These are phyloP conservation scores for Bombyx mandarina DNA, from an alignment of 1,140 invertebrate genomes.

Conservation along the genomic window DNA sequence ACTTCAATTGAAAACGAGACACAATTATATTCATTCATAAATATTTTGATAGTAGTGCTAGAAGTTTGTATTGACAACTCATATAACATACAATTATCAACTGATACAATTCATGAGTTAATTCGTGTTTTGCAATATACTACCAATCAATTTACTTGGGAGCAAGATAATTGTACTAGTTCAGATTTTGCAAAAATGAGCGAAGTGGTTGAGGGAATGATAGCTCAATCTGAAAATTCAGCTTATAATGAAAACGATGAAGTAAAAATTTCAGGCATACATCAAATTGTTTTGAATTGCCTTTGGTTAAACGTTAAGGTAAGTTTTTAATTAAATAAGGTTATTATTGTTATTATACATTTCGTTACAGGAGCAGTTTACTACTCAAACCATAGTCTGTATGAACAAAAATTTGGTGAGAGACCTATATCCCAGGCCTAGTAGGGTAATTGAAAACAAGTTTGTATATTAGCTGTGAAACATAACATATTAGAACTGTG, in stretches of 20 bases:
- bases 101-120: slow-evolving; percentile 26
- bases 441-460: too few species aligned
- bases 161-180: slow-evolving; percentile 33
- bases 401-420: too few species aligned
- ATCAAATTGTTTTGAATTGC: slow-evolving; percentile 68
- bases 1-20: slow-evolving; percentile 50
- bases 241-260: slow-evolving; percentile 25
- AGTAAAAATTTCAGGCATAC: slow-evolving; percentile 59
- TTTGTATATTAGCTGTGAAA: too few species aligned
- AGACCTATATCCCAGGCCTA: too few species aligned
- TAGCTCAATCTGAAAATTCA: slow-evolving; percentile 45
- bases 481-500: too few species aligned
- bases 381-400: too few species aligned
- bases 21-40: slow-evolving; percentile 51
- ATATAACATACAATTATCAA: slow-evolving; percentile 24
- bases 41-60: slow-evolving; percentile 34
- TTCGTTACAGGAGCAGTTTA: too few species aligned
- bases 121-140: slow-evolving; percentile 36
- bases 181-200: slow-evolving; percentile 73
- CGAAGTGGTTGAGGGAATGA: slow-evolving; percentile 67
- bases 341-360: too few species aligned
- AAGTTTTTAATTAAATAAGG: slow-evolving; percentile 11
- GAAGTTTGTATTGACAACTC: slow-evolving; percentile 29
- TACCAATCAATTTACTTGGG: slow-evolving; percentile 46
- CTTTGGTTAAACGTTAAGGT: slow-evolving; percentile 87